A percentile compares a stretch with the other conserved stretches of the same genome.
phyloP scores from a whole-genome alignment of 2,888 invertebrate genomes.

The Napeogenes inachia region DNA sequence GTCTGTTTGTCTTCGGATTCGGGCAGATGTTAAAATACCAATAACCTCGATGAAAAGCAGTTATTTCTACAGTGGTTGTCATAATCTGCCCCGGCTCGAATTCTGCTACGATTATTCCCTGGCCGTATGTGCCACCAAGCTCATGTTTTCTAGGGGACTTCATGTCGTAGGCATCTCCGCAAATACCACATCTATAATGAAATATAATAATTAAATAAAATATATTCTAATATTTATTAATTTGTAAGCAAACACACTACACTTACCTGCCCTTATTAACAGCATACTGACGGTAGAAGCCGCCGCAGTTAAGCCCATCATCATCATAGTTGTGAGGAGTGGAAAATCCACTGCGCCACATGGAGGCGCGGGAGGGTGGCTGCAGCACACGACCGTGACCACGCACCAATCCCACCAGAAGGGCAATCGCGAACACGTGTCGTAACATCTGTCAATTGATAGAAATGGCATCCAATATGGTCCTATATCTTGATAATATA shows the following conservation, averaged over 20 bases:
- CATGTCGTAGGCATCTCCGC: conserved; percentile 88
- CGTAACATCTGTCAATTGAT: conserved; percentile 44
- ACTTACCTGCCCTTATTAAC: conserved; percentile 83
- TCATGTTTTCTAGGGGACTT: conserved; percentile 84
- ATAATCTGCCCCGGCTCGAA: conserved; percentile 82
- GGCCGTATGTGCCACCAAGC: conserved; percentile 87
- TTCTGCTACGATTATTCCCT: conserved; percentile 83
- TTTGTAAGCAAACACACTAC: neutral
- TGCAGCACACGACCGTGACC: conserved; percentile 85
- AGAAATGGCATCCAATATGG: neutral
- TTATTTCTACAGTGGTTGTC: conserved; percentile 84
- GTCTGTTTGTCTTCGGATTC: conserved; percentile 80
- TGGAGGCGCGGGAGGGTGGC: conserved; percentile 87
- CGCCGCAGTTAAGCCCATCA: conserved; percentile 89
- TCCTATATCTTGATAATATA: too few species aligned
- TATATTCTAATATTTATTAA: too few species aligned
- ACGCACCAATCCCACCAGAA: conserved; percentile 44
- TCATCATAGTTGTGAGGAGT: conserved; percentile 90
- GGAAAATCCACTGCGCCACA: conserved; percentile 89
- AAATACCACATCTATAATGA: conserved; percentile 82
- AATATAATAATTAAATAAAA: too few species aligned
- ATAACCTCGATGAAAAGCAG: conserved; percentile 89
- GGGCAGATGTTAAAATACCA: conserved; percentile 90
- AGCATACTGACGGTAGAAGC: conserved; percentile 71
- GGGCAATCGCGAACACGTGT: conserved; percentile 35